Base-by-base conservation (phyloP, 2,888 invertebrate species). In the Hymenopus coronatus region DNA sequence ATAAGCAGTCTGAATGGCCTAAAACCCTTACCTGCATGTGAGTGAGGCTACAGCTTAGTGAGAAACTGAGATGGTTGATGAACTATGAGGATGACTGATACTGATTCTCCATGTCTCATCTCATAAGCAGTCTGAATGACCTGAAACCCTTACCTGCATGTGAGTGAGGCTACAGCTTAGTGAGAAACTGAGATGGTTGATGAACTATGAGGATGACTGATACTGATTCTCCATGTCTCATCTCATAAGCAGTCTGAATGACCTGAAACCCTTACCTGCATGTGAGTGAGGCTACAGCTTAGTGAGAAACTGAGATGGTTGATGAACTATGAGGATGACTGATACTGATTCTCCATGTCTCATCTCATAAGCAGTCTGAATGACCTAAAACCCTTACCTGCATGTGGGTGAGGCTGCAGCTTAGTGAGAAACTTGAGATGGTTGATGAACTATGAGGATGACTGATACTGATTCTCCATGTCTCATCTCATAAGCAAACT, bases 401-500 rank as follows among this genome's bases (percentile, higher is more conserved):
- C 89, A 85, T 0, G 97, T 97, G 92, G 96, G 92, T 97, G 96
- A 12, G 97, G 97, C 92, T 97, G 97, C 85, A 98, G 94, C 92
- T 98, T 97, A 88, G 96, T 95, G 91, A 97, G 95, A 92, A 98
- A 97, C 90, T n/a, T 96, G 96, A 0, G 98, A 98, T 0, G 98
- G 97, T 92, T 98, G 98, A 92, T 98, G 96, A 0, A 98, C 98
- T 92, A 97, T 97, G 40, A 98, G 94, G 70, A 96, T 96, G 83
- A 98, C 97, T 0, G 97, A 96, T 0, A 97, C 97, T 91, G 96
- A 94, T 91, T 97, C 97, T 1, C 98, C 98, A 91, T 96, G 96
- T 2, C 98, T 98, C 91, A 98, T 94, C 92, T 97, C 98, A 93
- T 98, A 98, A 88, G n/a, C 96, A 96, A 0, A 98, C 98, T 92